A percentile compares a stretch with the other conserved stretches of the same genome.
These are phyloP conservation scores for Gymnothorax javanicus DNA, from an alignment of 2,797 vertebrate species.

Conservation along the genomic window DNA sequence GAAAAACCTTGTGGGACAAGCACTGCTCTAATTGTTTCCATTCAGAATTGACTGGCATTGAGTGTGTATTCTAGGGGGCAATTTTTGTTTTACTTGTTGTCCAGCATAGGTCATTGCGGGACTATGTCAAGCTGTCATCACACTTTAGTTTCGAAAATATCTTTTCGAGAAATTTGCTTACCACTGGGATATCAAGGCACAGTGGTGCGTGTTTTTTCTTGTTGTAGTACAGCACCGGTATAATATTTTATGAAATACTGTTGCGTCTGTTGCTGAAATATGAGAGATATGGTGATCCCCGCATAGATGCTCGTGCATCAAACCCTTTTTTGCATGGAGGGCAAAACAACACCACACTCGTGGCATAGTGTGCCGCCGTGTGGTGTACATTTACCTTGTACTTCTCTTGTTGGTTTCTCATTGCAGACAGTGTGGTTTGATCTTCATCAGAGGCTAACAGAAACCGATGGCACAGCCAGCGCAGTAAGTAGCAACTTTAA, in stretches of 20 bases:
- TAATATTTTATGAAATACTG: background rate
- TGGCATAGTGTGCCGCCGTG: background rate
- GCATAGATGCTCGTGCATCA: background rate
- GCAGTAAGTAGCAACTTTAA: conserved; percentile 76
- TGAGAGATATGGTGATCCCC: background rate
- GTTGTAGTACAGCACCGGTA: background rate
- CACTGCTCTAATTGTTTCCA: too few relatives aligned
- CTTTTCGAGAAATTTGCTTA: background rate
- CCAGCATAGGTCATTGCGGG: background rate
- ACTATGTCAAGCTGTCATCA: background rate
- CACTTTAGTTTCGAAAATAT: too few relatives aligned
- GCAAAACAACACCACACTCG: background rate
- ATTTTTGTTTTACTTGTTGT: background rate
- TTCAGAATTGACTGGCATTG: background rate
- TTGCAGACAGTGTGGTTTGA: conserved; percentile 94
- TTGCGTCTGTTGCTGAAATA: background rate
- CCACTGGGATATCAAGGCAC: too few relatives aligned
- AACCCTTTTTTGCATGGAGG: background rate
- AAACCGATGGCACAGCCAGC: conserved; percentile 84
- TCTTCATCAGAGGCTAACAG: conserved; percentile 93
- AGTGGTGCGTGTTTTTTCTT: background rate
- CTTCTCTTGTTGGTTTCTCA: conserved; percentile 70
- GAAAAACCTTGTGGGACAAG: too few relatives aligned
- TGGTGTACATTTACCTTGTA: conserved; percentile 61
- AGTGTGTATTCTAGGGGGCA: background rate